Percentiles rank a stretch among this genome's conserved stretches.
phyloP scores from a whole-genome alignment of 2,888 invertebrate species.

The Patella ulyssiponensis region DNA sequence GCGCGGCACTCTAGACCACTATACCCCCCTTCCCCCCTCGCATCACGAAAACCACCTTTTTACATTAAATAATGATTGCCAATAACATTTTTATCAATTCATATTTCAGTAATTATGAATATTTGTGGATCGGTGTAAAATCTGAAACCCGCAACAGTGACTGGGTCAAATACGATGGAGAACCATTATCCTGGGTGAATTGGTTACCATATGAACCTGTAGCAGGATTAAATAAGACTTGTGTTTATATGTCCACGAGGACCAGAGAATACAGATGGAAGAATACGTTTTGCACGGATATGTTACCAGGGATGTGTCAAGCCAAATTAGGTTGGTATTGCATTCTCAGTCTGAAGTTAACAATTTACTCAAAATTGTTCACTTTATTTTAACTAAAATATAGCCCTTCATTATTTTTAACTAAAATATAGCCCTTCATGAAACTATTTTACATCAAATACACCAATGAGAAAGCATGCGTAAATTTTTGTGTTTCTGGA shows the following conservation, averaged over 20 bases:
- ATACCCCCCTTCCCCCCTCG: no score
- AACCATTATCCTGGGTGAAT: background rate
- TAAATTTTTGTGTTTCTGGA: no score
- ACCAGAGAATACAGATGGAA: background rate
- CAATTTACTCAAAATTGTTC: no score
- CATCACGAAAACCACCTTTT: no score
- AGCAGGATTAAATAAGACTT: background rate
- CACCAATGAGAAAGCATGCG: no score
- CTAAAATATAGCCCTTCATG: no score
- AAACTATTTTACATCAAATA: no score
- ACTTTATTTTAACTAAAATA: no score
- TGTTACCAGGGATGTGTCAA: background rate
- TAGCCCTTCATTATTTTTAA: no score
- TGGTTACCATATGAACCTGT: background rate
- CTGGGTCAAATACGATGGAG: background rate
- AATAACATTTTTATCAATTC: background rate
- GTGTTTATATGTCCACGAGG: background rate
- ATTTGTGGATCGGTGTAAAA: background rate
- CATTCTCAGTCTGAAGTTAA: no score
- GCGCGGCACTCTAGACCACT: no score
- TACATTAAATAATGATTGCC: background rate
- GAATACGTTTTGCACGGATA: background rate
- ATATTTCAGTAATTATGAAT: background rate
- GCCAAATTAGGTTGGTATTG: no score
- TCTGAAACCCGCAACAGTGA: background rate